Conservation (phyloP, 2,113 vertebrate genomes). For the Condylura cristata region DNA sequence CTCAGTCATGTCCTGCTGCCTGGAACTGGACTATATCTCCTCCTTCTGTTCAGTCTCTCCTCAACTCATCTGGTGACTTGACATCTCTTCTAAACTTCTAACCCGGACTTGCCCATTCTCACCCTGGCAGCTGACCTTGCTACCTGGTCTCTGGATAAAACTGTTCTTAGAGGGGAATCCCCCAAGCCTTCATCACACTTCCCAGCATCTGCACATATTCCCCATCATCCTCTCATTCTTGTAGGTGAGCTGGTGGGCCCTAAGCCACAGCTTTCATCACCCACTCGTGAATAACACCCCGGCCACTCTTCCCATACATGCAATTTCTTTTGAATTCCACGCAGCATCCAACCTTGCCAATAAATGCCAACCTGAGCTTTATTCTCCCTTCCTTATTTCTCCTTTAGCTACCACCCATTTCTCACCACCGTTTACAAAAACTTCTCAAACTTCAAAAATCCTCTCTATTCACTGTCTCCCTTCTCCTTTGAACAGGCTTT, state of each 20-base stretch:
- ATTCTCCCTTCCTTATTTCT: not conserved
- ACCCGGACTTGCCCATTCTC: not conserved
- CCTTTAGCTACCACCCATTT: not conserved
- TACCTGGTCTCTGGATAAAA: not conserved
- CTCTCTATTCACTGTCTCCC: not conserved
- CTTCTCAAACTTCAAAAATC: not conserved
- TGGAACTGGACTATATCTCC: not conserved
- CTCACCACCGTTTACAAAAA: not conserved
- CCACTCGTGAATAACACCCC: not conserved
- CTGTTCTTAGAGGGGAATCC: not conserved
- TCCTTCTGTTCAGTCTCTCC: rapidly evolving
- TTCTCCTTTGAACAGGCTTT: not conserved
- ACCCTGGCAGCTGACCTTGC: not conserved
- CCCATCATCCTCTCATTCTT: not conserved
- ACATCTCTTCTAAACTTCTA: not conserved
- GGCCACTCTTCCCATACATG: too few relatives aligned
- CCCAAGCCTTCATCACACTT: not conserved
- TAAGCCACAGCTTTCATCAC: not conserved
- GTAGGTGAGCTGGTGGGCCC: not conserved
- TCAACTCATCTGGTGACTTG: not conserved
- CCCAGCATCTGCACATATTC: not conserved
- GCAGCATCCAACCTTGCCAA: not conserved
- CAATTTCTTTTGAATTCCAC: not conserved
- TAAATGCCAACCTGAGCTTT: not conserved
- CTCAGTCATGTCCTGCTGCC: not conserved